Evolutionary conservation across 2,113 vertebrate species (phyloP).

Genomic region (Chunga burmeisteri): DNA sequence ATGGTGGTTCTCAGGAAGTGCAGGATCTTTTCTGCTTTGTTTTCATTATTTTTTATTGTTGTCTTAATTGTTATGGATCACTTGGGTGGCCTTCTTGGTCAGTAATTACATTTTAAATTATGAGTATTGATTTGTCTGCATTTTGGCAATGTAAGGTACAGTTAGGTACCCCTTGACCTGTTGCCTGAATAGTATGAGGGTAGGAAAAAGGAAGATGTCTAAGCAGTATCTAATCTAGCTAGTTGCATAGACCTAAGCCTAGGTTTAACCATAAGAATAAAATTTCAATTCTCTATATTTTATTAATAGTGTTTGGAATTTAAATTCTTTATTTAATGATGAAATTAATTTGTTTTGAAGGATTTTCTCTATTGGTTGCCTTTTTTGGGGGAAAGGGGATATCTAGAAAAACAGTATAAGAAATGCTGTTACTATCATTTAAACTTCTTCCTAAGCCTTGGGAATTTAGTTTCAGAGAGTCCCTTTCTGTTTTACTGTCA

Average conservation of each 20-base stretch:
- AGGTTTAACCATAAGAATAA: neutral
- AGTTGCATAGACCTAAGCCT: neutral
- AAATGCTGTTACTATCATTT: neutral
- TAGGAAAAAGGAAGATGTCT: neutral
- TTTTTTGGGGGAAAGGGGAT: accelerated
- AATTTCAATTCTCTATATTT: neutral
- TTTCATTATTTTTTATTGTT: neutral
- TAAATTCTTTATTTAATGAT: neutral
- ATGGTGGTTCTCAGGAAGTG: neutral
- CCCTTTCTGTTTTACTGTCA: neutral
- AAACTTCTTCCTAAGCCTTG: neutral
- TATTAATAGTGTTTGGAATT: neutral
- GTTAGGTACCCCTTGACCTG: neutral
- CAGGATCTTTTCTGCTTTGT: neutral
- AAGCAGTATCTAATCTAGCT: neutral
- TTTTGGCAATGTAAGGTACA: neutral
- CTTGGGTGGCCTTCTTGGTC: neutral
- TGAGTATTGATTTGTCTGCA: neutral
- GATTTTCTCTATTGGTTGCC: neutral
- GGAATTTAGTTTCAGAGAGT: neutral
- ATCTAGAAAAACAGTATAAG: neutral
- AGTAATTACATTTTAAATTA: neutral
- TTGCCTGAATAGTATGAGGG: neutral
- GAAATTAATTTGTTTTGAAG: neutral
- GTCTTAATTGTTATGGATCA: neutral